Percentiles rank a stretch among this genome's conserved stretches.
Evolutionary conservation across 2,797 vertebrate genomes (phyloP).

Genomic region (Sternarchorhynchus goeldii): DNA sequence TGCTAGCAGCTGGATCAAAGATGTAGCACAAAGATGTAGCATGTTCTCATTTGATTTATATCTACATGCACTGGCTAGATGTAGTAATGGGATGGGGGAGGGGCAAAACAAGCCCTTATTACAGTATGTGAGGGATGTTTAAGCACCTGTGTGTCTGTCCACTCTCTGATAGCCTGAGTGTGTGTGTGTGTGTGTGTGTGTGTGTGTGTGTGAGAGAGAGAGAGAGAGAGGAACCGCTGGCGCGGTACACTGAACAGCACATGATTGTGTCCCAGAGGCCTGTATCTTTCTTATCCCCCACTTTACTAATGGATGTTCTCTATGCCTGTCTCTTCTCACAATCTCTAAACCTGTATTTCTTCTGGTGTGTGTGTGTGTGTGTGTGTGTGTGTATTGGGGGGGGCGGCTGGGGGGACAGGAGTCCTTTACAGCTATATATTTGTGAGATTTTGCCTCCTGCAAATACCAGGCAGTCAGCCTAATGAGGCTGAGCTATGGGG

Average conservation of each 20-base stretch:
- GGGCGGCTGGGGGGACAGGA: not conserved
- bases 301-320: conserved; percentile 1
- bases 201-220: conserved; percentile 22
- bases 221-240: not conserved
- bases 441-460: conserved; percentile 73
- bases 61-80: not conserved
- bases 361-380: not conserved
- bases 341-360: not conserved
- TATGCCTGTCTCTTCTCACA: not conserved
- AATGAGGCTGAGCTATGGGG: conserved; percentile 82
- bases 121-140: not conserved
- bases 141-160: conserved; percentile 2
- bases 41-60: conserved; percentile 17
- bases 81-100: not conserved
- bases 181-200: conserved; percentile 50
- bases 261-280: conserved; percentile 74
- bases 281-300: conserved; percentile 59
- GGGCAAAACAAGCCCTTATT: not conserved
- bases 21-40: conserved; percentile 14
- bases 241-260: conserved; percentile 68
- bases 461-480: conserved; percentile 78
- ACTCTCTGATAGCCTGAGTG: not conserved
- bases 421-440: conserved; percentile 64
- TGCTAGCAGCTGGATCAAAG: conserved; percentile 5
- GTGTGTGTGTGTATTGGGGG: not conserved